Base-by-base conservation (phyloP, 2,888 invertebrate genomes). In the Pseudococcus longispinus region DNA sequence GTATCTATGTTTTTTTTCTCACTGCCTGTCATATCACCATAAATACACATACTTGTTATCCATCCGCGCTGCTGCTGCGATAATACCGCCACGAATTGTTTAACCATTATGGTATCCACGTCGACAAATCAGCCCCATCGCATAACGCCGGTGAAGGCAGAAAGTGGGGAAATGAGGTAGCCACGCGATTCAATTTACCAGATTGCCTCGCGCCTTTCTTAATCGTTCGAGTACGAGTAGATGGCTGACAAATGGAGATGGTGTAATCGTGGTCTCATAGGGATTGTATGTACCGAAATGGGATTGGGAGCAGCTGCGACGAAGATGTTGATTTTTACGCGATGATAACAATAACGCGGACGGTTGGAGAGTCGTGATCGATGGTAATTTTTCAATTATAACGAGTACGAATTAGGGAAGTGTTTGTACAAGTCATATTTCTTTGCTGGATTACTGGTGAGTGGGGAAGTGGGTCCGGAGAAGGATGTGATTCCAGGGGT, bases 121-220 rank as follows among this genome's bases (percentile, higher is more conserved):
- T 23, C 60, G n/a, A 60, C 60, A 60, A 60, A 60, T 60, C 60
- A 60, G 55, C n/a, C 55, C n/a, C n/a, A n/a, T 1, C 11, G 60
- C 3, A n/a, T 8, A 2, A 51, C 2, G 18, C 26, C 23, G 9
- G 8, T 13, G 26, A 13, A n/a, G 65, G 26, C 0, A 20, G 26
- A 13, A 65, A 3, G 8, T 29, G 29, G 70, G 70, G 70, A 29
- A 70, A 29, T 70, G 23, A 20, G 51, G 4, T 18, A 29, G 32
- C 23, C 65, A 65, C 70, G 70, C 70, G 70, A 70, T 70, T 70
- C 70, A 70, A 70, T 70, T 70, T 70, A 70, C 70, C 70, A 70
- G 70, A 70, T 70, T 70, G 70, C 29, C 70, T 70, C 70, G 70
- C 70, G 70, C 70, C 70, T 23, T 70, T 70, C 70, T 70, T 70